Evolutionary conservation across 2,888 invertebrate species (phyloP).

Genomic region (Andrena bicolor): DNA sequence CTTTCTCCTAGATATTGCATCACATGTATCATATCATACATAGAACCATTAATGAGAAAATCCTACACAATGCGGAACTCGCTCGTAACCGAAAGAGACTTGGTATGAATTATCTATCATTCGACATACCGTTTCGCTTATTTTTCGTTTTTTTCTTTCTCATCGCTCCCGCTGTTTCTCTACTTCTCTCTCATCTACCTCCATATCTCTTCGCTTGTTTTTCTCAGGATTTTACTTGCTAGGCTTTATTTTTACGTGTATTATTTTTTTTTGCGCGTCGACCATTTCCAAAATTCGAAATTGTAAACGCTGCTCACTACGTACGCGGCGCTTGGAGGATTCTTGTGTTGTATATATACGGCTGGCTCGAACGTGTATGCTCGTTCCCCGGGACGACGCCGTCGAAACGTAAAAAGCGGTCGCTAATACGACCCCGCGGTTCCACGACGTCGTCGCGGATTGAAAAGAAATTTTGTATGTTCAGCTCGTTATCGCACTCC

Average conservation of each 20-base stretch:
- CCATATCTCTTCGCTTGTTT: conserved; percentile 54
- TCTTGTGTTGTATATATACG: conserved; percentile 51
- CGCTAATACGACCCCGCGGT: background rate
- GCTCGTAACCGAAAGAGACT: conserved; percentile 83
- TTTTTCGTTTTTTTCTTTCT: conserved; percentile 26
- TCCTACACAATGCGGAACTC: conserved; percentile 82
- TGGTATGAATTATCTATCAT: conserved; percentile 71
- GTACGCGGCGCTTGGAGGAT: conserved; percentile 73
- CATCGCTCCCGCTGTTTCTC: conserved; percentile 17
- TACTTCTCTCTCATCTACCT: conserved; percentile 20
- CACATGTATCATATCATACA: conserved; percentile 64
- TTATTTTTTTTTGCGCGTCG: conserved; percentile 61
- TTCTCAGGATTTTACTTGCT: conserved; percentile 42
- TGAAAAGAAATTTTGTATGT: conserved; percentile 38
- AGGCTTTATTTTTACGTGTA: conserved; percentile 39
- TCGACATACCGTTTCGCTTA: conserved; percentile 70
- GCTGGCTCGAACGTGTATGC: conserved; percentile 52
- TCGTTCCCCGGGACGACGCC: conserved; percentile 10
- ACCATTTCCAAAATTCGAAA: conserved; percentile 69
- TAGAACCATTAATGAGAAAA: conserved; percentile 65
- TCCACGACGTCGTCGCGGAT: conserved; percentile 26
- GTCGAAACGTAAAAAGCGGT: background rate
- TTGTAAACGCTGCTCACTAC: conserved; percentile 71
- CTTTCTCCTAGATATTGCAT: conserved; percentile 67
- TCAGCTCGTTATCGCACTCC: conserved; percentile 62